Percentiles rank a stretch among this genome's conserved stretches.
These are phyloP conservation scores for Harpagoxenus sublaevis DNA, from an alignment of 2,888 invertebrate genomes.

Conservation along the genomic window DNA sequence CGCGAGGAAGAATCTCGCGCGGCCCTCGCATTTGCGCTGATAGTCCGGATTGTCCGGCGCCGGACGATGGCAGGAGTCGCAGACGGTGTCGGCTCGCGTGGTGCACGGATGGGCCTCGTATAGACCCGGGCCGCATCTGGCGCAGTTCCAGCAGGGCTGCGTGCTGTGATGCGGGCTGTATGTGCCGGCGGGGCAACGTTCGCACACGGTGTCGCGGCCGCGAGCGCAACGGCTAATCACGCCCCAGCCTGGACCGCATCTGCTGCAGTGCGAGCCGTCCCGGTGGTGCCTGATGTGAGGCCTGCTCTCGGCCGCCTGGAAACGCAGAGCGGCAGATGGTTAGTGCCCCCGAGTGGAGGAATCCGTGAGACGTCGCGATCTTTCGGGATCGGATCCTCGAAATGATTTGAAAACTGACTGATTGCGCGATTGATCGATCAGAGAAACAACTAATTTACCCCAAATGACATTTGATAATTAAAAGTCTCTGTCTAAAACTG, in stretches of 20 bases:
- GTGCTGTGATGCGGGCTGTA: constrained; percentile 86
- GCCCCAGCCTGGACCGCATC: constrained; percentile 86
- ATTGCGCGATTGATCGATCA: neutral
- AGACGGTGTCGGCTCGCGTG: constrained; percentile 84
- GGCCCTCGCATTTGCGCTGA: constrained; percentile 77
- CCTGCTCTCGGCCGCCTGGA: constrained; percentile 80
- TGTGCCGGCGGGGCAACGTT: constrained; percentile 82
- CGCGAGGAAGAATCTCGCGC: constrained; percentile 81
- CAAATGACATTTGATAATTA: neutral
- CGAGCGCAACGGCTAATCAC: constrained; percentile 81
- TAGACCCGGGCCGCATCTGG: constrained; percentile 85
- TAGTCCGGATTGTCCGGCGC: constrained; percentile 80
- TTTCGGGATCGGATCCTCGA: neutral
- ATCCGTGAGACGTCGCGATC: neutral
- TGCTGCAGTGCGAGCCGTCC: constrained; percentile 83
- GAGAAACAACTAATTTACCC: neutral
- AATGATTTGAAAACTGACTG: neutral
- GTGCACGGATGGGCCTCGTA: constrained; percentile 86
- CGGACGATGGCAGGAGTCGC: constrained; percentile 85
- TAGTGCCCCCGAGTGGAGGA: constrained; percentile 12
- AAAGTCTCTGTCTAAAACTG: neutral
- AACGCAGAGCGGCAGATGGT: constrained; percentile 63
- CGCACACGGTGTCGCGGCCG: constrained; percentile 84
- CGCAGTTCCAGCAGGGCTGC: constrained; percentile 86
- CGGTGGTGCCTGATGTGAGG: constrained; percentile 83